Percentiles rank a stretch among this genome's conserved stretches.
Evolutionary conservation across 2,113 vertebrate genomes (phyloP).

Genomic region (Hemichromis elongatus): DNA sequence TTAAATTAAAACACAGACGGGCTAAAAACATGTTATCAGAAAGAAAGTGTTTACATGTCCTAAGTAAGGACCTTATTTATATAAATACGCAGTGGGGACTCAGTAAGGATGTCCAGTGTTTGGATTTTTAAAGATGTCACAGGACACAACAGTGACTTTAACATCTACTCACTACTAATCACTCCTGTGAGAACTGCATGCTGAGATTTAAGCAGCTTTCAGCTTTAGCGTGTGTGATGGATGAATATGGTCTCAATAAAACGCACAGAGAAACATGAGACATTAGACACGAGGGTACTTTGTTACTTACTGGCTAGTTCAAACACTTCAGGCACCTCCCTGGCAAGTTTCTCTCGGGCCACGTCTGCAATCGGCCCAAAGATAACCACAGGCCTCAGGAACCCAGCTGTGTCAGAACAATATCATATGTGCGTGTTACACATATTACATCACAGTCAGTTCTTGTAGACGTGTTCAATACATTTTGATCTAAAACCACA

Average conservation of each 20-base stretch:
- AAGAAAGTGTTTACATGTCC: neutral
- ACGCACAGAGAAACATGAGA: neutral
- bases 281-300: neutral
- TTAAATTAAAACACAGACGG: neutral
- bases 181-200: neutral
- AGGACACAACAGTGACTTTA: neutral
- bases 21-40: neutral
- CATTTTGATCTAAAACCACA: neutral
- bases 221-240: neutral
- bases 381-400: constrained; percentile 95
- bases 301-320: constrained; percentile 92
- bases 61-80: neutral
- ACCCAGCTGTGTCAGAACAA: constrained; percentile 79
- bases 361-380: constrained; percentile 97
- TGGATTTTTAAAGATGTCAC: neutral
- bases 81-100: neutral
- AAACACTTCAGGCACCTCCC: constrained; percentile 92
- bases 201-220: neutral
- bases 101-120: neutral
- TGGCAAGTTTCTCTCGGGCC: constrained; percentile 89
- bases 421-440: neutral
- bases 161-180: neutral
- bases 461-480: neutral
- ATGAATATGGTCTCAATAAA: neutral
- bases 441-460: neutral